phyloP scores from a whole-genome alignment of 2,888 invertebrate genomes.

The Caenorhabditis sp. region DNA sequence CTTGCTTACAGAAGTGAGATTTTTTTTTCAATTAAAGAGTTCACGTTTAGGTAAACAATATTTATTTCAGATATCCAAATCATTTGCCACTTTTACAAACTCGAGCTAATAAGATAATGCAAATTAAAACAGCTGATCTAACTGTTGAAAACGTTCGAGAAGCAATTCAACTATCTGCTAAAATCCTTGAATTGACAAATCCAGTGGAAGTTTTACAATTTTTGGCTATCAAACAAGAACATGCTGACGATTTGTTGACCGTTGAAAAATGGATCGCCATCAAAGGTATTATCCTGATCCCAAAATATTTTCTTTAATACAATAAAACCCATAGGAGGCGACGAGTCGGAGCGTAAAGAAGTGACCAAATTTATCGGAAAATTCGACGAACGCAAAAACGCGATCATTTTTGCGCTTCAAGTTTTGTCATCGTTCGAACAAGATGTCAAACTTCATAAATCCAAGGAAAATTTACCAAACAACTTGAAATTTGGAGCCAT shows the following conservation, averaged over 20 bases:
- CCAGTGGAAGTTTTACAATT: conserved; percentile 71
- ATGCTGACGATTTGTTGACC: conserved; percentile 40
- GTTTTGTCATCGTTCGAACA: conserved; percentile 35
- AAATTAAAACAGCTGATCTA: conserved; percentile 19
- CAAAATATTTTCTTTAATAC: too few relatives aligned
- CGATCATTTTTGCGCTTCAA: conserved; percentile 73
- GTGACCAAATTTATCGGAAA: conserved; percentile 22
- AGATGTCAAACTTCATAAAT: conserved; percentile 32
- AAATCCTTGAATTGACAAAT: conserved; percentile 80
- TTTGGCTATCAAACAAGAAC: conserved; percentile 39
- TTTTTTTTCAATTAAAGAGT: too few relatives aligned
- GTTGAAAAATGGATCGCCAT: conserved; percentile 40
- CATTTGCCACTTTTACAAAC: conserved; percentile 82
- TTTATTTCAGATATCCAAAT: conserved; percentile 74
- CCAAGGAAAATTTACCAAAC: conserved; percentile 12
- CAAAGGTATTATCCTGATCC: too few relatives aligned
- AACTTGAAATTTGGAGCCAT: conserved; percentile 25
- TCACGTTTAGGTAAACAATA: too few relatives aligned
- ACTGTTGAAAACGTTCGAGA: conserved; percentile 50
- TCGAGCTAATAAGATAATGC: conserved; percentile 79
- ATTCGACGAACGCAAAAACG: conserved; percentile 83
- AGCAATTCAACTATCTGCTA: conserved; percentile 77
- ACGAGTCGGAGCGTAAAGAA: conserved; percentile 79
- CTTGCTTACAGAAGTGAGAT: conserved; percentile 11
- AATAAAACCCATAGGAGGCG: too few relatives aligned